A percentile compares a stretch with the other conserved stretches of the same genome.
Conservation (phyloP, 2,797 vertebrate species). For the Fringilla coelebs region DNA sequence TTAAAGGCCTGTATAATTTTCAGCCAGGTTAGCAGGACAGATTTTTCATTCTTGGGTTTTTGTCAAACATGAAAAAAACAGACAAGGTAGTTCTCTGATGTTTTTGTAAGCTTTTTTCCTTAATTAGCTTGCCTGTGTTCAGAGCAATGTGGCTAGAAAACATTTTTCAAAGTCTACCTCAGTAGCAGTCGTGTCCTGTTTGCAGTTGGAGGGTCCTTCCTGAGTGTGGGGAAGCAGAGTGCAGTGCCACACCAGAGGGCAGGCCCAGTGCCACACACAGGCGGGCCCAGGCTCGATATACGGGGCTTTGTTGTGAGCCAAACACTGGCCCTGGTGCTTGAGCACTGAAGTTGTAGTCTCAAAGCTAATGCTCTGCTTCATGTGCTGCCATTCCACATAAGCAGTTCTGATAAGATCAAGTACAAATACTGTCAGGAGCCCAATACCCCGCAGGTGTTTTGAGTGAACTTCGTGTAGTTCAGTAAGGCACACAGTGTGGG, state of each 20-base stretch:
- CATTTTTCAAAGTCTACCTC: not conserved
- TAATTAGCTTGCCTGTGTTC: not conserved
- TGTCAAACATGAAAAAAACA: not conserved
- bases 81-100: not conserved
- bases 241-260: not conserved
- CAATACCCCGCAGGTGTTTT: not conserved
- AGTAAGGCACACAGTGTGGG: accelerated
- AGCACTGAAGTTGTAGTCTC: not conserved
- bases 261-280: too few species aligned
- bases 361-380: not conserved
- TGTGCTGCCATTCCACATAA: not conserved
- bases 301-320: accelerated
- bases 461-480: not conserved
- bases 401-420: not conserved
- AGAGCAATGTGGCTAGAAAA: not conserved
- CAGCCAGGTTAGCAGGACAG: not conserved
- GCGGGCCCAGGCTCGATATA: accelerated
- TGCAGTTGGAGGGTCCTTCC: not conserved
- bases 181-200: not conserved
- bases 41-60: not conserved
- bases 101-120: not conserved
- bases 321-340: not conserved
- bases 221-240: accelerated
- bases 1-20: not conserved
- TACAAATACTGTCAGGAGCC: not conserved